Evolutionary conservation across 1,140 invertebrate species (phyloP), one percentile per base, ranked within the genome.

Genomic region (Carcinoscorpius rotundicauda): DNA sequence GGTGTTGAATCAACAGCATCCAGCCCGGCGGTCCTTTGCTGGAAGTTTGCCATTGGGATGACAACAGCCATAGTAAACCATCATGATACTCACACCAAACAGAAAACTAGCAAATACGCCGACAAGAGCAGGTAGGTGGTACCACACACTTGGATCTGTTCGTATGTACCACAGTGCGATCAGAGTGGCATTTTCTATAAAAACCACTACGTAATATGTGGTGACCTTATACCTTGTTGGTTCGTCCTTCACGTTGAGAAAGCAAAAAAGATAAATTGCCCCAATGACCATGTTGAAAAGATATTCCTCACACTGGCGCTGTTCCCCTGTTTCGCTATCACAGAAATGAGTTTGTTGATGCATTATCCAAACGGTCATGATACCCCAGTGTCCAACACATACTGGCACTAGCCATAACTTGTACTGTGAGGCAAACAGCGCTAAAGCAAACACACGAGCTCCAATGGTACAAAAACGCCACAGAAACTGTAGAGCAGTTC

Each of bases 161-260:
- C 68, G 62, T 0, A 74, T 29, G 68, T 74, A 79, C 81, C 81
- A 82, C 8, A 78, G 64, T 1, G 73, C 67, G 51, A 79, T 72
- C 73, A 81, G 75, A 6, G 73, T 65, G n/a, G 76, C 67, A 68
- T 81, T 81, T 72, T 82, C 81, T 10, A 71, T 62, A 66, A 78
- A 77, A 10, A 77, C 70, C 48, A 82, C 70, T 9, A 73, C 57
- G 69, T 82, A 82, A 66, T 75, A 82, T 55, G 77, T 61, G 3
- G 75, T 55, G 67, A 76, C 77, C 63, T 77, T 76, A n/a, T 8
- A 55, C n/a, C 53, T 6, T 55, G 80, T 80, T 9, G 77, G 76
- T 11, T 79, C 79, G 58, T 80, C 79, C 62, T 79, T 76, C 3
- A 81, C 71, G 69, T 82, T 82, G n/a, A 82, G 68, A 72, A 78